Conservation (phyloP, 2,113 vertebrate genomes). For the Crocuta crocuta region DNA sequence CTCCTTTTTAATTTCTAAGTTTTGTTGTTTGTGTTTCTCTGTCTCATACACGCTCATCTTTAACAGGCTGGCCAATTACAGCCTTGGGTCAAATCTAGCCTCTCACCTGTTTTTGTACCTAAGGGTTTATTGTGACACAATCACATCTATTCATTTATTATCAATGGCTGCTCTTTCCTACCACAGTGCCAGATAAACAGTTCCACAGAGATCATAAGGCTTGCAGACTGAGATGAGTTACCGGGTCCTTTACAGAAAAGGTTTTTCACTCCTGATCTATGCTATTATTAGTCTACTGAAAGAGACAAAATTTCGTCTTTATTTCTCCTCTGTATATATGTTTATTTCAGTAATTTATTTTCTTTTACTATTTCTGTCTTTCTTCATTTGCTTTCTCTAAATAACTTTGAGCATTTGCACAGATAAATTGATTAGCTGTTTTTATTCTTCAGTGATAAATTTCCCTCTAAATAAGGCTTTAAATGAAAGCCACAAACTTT, state of each 20-base stretch:
- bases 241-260: not conserved
- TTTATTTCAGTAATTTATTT: not conserved
- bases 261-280: not conserved
- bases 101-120: not conserved
- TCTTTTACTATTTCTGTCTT: not conserved
- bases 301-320: not conserved
- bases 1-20: not conserved
- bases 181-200: not conserved
- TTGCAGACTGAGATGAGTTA: not conserved
- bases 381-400: not conserved
- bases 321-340: not conserved
- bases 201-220: not conserved
- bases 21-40: not conserved
- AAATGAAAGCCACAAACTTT: not conserved
- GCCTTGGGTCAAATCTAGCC: not conserved
- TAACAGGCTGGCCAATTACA: not conserved
- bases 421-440: not conserved
- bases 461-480: not conserved
- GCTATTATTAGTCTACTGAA: not conserved
- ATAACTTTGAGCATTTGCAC: not conserved
- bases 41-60: not conserved
- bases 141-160: not conserved
- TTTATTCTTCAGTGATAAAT: not conserved
- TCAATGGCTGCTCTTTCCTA: not conserved
- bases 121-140: not conserved